Conservation (phyloP, 1,140 invertebrate genomes). For the Drosophila hydei region DNA sequence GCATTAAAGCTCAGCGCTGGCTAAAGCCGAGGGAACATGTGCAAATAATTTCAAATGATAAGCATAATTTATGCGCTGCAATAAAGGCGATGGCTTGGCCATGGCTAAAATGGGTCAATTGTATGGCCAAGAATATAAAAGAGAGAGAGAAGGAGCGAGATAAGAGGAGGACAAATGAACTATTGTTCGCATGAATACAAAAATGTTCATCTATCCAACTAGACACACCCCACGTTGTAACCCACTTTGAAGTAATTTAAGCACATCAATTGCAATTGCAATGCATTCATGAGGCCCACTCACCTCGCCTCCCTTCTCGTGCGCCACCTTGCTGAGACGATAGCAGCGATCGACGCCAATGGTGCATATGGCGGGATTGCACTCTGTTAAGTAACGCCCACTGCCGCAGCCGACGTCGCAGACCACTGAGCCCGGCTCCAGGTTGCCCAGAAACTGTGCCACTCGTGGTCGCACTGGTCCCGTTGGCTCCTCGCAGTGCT, state of each 20-base stretch:
- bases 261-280: conserved; percentile 52
- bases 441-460: conserved; percentile 92
- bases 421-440: conserved; percentile 95
- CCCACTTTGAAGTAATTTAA: conserved; percentile 30
- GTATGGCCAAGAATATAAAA: conserved; percentile 29
- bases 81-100: conserved; percentile 52
- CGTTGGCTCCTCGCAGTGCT: conserved; percentile 90
- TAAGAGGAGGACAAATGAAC: conserved; percentile 10
- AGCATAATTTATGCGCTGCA: conserved; percentile 70
- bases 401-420: conserved; percentile 98
- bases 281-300: conserved; percentile 50
- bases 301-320: conserved; percentile 92
- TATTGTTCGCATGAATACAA: conserved; percentile 15
- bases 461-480: conserved; percentile 93
- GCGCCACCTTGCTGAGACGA: conserved; percentile 90
- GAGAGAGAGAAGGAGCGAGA: background rate
- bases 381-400: conserved; percentile 94
- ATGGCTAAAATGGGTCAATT: conserved; percentile 71
- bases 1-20: conserved; percentile 52
- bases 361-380: conserved; percentile 92
- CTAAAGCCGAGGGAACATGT: conserved; percentile 55
- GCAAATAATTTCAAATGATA: conserved; percentile 73
- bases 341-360: conserved; percentile 94
- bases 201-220: conserved; percentile 21
- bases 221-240: background rate